Base-by-base conservation (phyloP, 2,797 vertebrate species). In the Myotis pilosus region DNA sequence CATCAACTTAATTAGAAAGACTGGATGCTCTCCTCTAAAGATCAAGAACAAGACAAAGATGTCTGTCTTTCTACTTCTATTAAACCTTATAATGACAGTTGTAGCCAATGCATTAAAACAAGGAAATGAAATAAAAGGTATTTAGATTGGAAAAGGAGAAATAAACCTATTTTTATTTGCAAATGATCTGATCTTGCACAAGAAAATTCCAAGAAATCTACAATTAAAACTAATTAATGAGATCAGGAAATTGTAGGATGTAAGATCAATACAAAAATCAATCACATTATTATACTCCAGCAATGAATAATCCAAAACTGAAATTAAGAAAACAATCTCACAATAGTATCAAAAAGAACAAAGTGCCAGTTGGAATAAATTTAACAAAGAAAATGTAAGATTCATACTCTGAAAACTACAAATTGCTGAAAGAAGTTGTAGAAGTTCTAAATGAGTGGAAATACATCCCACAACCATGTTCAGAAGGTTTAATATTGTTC, bases 1-100 rank as follows among this genome's bases (percentile, higher is more conserved):
- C 44, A 82, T 62, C 47, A 47, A 69, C 23, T 81, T 87, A 60
- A 76, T 93, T 87, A 49, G 51, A 87, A 93, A 93, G 44, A 53
- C 6, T 53, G 15, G 6, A 33, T 62, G 8, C 33, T 55, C 69
- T 71, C 8, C 30, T 64, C 3, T 82, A 82, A 78, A 82, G 44
- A 55, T 76, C 36, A 93, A 64, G 25, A 88, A 68, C 9, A 75
- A 89, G 28, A 60, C 33, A 87, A 90, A 51, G 36, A 64, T 53
- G 13, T 91, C 9, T 57, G 8, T 87, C 44, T 76, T 6, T 82
- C 17, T 16, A 53, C 8, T 38, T 74, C 13, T 62, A 38, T 60
- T 41, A 83, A 91, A 62, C 51, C 72, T 8, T 64, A 3, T 82
- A 51, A 38, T 82, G 22, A 30, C 36, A 60, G 60, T 33, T 55